Conservation (phyloP, 2,888 invertebrate genomes). For the Dorcus hopei region DNA sequence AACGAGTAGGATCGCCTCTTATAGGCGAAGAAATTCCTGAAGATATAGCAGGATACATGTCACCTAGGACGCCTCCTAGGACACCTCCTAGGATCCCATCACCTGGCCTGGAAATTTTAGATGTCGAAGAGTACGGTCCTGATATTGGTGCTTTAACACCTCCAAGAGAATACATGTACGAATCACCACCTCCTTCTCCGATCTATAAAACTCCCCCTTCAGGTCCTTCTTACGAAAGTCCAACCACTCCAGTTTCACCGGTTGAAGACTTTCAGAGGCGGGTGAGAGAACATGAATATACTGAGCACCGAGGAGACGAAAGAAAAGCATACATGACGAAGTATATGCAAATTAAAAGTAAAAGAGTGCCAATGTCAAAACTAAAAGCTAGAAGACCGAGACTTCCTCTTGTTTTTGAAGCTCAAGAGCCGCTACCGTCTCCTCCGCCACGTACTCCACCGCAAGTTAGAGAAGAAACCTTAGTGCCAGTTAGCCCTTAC, state of each 20-base stretch:
- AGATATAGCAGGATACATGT: neutral
- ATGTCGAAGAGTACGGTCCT: neutral
- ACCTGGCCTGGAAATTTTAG: neutral
- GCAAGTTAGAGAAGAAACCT: slow-evolving; percentile 1
- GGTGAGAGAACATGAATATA: slow-evolving; percentile 7
- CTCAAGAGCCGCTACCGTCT: neutral
- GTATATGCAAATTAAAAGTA: slow-evolving; percentile 9
- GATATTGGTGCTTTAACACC: neutral
- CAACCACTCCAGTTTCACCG: neutral
- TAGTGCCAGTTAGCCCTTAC: neutral
- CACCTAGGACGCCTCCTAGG: neutral
- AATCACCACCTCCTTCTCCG: slow-evolving; percentile 7
- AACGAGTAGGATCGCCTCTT: neutral
- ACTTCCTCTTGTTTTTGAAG: neutral
- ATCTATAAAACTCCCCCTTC: neutral
- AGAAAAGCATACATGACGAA: slow-evolving; percentile 3
- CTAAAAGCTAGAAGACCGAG: neutral
- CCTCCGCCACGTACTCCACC: neutral
- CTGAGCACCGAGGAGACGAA: slow-evolving; percentile 9
- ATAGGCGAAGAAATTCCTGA: neutral
- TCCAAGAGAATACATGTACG: neutral
- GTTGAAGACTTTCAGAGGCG: neutral
- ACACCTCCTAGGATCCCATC: neutral
- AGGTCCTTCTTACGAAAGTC: neutral
- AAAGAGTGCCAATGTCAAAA: neutral